Percentiles rank a stretch among this genome's conserved stretches.
phyloP scores from a whole-genome alignment of 2,797 vertebrate genomes.

The Catamblyrhynchus diadema region DNA sequence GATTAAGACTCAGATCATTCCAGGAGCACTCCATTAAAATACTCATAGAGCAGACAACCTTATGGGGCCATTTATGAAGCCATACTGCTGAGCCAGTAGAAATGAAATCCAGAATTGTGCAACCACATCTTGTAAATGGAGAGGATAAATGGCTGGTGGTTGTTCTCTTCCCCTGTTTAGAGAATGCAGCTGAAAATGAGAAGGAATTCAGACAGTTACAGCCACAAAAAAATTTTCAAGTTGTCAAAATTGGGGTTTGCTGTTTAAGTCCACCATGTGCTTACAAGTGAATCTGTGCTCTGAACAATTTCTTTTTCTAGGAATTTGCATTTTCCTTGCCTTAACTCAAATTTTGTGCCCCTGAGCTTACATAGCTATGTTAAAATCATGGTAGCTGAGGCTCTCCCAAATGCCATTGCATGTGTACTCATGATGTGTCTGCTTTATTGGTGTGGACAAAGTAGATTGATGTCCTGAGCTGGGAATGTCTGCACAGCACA shows the following conservation, averaged over 20 bases:
- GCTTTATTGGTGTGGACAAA: background rate
- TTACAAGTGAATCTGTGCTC: background rate
- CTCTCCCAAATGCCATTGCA: background rate
- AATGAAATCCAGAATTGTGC: background rate
- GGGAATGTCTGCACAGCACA: background rate
- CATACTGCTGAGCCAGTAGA: slow-evolving; percentile 1
- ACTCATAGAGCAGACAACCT: slow-evolving; percentile 28
- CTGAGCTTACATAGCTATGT: background rate
- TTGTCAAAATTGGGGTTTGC: background rate
- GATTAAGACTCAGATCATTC: slow-evolving; percentile 45
- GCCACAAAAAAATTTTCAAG: background rate
- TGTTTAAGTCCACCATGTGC: background rate
- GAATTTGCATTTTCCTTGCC: background rate
- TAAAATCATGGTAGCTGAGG: background rate
- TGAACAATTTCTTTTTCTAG: background rate
- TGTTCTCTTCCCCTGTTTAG: background rate
- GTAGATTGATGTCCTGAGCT: background rate
- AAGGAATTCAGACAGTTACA: background rate
- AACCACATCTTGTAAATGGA: background rate
- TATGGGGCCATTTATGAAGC: slow-evolving; percentile 25
- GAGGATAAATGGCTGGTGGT: background rate
- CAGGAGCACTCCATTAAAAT: slow-evolving; percentile 42
- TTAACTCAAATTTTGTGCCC: background rate
- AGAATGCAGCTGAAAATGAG: background rate
- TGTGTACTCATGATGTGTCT: background rate